Evolutionary conservation across 2,888 invertebrate genomes (phyloP).

Genomic region (Penaeus monodon): DNA sequence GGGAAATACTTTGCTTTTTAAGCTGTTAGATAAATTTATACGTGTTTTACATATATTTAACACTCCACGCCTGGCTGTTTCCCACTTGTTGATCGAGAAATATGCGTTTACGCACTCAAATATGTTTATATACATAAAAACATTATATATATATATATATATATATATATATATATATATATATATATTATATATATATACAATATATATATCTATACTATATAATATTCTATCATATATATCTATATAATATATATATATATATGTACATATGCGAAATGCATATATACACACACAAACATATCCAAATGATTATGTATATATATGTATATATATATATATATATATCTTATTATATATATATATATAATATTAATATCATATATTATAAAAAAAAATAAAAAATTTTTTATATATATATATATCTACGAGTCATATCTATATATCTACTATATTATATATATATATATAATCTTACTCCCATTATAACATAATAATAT

Average conservation of each 20-base stretch:
- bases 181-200: background rate
- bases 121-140: too few relatives aligned
- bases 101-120: too few relatives aligned
- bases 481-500: too few relatives aligned
- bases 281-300: too few relatives aligned
- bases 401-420: slow-evolving; percentile 1
- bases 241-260: background rate
- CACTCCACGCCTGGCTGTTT: too few relatives aligned
- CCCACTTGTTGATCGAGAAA: too few relatives aligned
- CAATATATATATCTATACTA: background rate
- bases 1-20: too few relatives aligned
- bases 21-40: too few relatives aligned
- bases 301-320: background rate
- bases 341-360: background rate
- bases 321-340: slow-evolving; percentile 9
- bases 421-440: background rate
- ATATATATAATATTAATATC: too few relatives aligned
- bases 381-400: too few relatives aligned
- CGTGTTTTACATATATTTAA: too few relatives aligned
- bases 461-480: too few relatives aligned
- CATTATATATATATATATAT: background rate
- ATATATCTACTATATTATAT: background rate
- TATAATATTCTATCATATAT: slow-evolving; percentile 18
- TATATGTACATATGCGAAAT: background rate
- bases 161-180: slow-evolving; percentile 16